A percentile compares a stretch with the other conserved stretches of the same genome.
Evolutionary conservation across 2,888 invertebrate genomes (phyloP).

Genomic region (Heliconius hortense): DNA sequence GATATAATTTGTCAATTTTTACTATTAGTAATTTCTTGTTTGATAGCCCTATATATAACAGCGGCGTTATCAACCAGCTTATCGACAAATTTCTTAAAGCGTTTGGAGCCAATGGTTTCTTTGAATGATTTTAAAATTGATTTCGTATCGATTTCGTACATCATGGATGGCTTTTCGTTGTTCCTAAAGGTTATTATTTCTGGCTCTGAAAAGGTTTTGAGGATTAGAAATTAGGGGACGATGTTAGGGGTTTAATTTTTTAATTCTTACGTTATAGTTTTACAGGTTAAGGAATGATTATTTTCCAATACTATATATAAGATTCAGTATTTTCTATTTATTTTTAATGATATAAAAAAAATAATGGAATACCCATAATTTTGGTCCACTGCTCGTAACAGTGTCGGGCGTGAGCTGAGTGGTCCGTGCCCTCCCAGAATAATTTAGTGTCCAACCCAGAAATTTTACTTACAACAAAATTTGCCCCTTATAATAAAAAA

Average conservation of each 20-base stretch:
- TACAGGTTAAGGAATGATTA: neutral
- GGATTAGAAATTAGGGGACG: neutral
- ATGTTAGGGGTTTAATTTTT: neutral
- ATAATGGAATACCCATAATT: no score
- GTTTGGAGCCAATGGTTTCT: constrained; percentile 42
- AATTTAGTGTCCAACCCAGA: no score
- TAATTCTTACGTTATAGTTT: neutral
- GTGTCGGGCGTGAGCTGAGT: no score
- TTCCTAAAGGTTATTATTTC: constrained; percentile 45
- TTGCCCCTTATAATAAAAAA: no score
- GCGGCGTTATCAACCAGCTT: constrained; percentile 44
- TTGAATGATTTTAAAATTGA: constrained; percentile 41
- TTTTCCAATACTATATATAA: neutral
- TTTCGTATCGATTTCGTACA: constrained; percentile 47
- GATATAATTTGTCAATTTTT: constrained; percentile 7
- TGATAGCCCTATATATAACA: constrained; percentile 41
- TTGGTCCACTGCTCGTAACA: no score
- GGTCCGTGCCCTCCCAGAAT: no score
- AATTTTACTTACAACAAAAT: no score
- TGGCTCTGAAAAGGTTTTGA: constrained; percentile 44
- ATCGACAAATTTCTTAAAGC: constrained; percentile 44
- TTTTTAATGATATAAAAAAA: neutral
- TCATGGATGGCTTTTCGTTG: constrained; percentile 46
- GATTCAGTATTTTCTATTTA: neutral
- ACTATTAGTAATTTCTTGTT: constrained; percentile 40